phyloP scores from a whole-genome alignment of 2,888 invertebrate genomes.

The Zaprionus obscuricornis region DNA sequence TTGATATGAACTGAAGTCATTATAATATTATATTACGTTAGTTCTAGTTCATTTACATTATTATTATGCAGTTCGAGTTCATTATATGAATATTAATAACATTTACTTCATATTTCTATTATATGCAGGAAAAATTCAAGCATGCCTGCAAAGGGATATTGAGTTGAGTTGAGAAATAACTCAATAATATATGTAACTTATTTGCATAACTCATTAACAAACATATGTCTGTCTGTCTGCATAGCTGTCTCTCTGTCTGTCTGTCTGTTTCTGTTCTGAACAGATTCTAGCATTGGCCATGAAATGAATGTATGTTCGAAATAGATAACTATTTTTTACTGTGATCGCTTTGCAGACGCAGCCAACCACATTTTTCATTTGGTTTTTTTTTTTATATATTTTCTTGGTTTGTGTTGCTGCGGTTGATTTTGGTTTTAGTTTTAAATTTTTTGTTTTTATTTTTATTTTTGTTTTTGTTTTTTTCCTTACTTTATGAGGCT shows the following conservation, averaged over 20 bases:
- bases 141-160: too few relatives aligned
- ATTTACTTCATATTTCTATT: slow-evolving; percentile 15
- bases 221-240: not conserved
- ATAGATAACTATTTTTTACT: slow-evolving; percentile 45
- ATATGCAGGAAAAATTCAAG: not conserved
- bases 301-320: slow-evolving; percentile 41
- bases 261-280: not conserved
- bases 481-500: slow-evolving; percentile 38
- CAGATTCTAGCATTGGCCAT: slow-evolving; percentile 16
- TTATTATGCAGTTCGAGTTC: too few relatives aligned
- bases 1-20: too few relatives aligned
- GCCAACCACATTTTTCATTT: slow-evolving; percentile 72
- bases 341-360: slow-evolving; percentile 8
- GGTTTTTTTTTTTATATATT: too few relatives aligned
- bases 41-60: too few relatives aligned
- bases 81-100: too few relatives aligned
- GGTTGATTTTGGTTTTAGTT: slow-evolving; percentile 32
- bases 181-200: slow-evolving; percentile 27
- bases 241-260: not conserved
- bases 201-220: slow-evolving; percentile 39
- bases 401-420: slow-evolving; percentile 5
- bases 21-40: too few relatives aligned
- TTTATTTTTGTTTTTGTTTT: slow-evolving; percentile 18
- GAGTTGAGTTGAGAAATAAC: too few relatives aligned
- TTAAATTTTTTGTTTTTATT: slow-evolving; percentile 4